Evolutionary conservation across 1,140 invertebrate species (phyloP).

Genomic region (Trachymyrmex septentrionalis): DNA sequence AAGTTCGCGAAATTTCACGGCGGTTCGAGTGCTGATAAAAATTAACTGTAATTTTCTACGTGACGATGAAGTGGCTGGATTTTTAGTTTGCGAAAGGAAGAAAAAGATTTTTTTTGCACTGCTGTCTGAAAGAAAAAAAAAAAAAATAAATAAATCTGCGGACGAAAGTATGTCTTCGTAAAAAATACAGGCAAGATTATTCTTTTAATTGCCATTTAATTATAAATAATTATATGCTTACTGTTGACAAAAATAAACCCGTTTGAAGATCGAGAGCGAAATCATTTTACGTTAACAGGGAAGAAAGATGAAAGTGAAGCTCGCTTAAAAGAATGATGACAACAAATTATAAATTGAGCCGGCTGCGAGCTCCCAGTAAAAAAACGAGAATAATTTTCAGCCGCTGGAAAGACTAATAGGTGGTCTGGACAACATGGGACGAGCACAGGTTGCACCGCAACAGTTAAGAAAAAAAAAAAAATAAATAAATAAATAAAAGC

Average conservation of each 20-base stretch:
- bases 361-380: background rate
- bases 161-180: background rate
- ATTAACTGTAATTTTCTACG: slow-evolving; percentile 25
- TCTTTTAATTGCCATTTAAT: slow-evolving; percentile 18
- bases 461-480: background rate
- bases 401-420: slow-evolving; percentile 43
- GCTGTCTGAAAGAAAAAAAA: background rate
- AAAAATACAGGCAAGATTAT: slow-evolving; percentile 35
- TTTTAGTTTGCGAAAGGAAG: background rate
- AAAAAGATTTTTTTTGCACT: background rate
- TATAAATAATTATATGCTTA: slow-evolving; percentile 37
- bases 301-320: background rate
- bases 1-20: slow-evolving; percentile 15
- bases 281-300: slow-evolving; percentile 1
- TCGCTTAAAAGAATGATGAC: slow-evolving; percentile 42
- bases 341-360: slow-evolving; percentile 52
- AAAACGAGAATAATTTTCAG: slow-evolving; percentile 45
- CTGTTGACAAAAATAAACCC: slow-evolving; percentile 29
- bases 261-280: slow-evolving; percentile 25
- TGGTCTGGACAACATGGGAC: background rate
- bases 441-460: slow-evolving; percentile 14
- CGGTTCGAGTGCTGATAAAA: slow-evolving; percentile 15
- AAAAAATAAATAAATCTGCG: background rate
- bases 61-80: slow-evolving; percentile 1
- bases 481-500: background rate